Percentiles rank a stretch among this genome's conserved stretches.
phyloP scores from a whole-genome alignment of 2,113 vertebrate genomes.

The Cacatua alba region DNA sequence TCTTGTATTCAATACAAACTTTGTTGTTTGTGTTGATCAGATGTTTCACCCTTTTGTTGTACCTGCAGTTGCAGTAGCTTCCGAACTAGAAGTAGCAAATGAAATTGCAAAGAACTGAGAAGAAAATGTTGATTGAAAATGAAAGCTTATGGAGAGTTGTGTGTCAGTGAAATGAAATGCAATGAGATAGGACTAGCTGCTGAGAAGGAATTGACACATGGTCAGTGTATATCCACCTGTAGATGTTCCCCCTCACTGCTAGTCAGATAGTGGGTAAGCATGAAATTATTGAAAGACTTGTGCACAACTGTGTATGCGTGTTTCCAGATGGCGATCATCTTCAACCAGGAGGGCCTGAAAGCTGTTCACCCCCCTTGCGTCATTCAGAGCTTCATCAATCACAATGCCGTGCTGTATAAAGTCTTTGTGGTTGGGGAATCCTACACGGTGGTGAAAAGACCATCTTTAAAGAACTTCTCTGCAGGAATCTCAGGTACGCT shows the following conservation, averaged over 20 bases:
- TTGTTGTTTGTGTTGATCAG: neutral
- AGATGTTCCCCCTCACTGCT: neutral
- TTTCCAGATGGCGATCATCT: constrained; percentile 96
- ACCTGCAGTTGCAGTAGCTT: neutral
- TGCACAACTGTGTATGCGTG: neutral
- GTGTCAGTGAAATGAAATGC: neutral
- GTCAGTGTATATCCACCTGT: neutral
- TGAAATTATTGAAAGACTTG: neutral
- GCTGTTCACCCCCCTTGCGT: constrained; percentile 92
- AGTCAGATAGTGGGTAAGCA: neutral
- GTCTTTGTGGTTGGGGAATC: constrained; percentile 97
- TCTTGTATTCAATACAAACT: neutral
- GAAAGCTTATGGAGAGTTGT: neutral
- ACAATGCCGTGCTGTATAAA: constrained; percentile 96
- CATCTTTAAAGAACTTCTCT: constrained; percentile 97
- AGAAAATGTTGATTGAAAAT: neutral
- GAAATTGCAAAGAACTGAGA: neutral
- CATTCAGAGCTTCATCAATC: constrained; percentile 98
- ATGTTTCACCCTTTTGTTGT: neutral
- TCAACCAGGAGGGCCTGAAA: constrained; percentile 92
- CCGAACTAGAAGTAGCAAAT: neutral
- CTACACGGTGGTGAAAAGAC: constrained; percentile 94
- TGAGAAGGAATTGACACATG: neutral
- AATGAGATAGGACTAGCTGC: neutral
- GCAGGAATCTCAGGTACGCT: constrained; percentile 88